Percentiles rank a stretch among this genome's conserved stretches.
Evolutionary conservation across 2,113 vertebrate species (phyloP).

Genomic region (Collichthys lucidus): DNA sequence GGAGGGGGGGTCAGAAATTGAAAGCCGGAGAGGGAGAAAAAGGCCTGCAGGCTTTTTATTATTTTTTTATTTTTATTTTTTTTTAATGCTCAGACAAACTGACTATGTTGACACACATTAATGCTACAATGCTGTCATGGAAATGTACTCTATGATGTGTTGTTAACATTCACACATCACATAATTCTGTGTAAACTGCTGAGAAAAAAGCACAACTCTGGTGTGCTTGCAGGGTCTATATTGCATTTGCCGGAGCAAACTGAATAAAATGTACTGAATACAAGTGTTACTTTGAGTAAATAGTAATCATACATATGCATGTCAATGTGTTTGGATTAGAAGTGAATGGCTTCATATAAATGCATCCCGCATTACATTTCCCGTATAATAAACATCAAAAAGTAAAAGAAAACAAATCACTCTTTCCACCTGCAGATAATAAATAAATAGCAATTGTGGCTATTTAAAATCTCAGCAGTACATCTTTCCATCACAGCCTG

Average conservation of each 20-base stretch:
- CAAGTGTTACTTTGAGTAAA: background rate
- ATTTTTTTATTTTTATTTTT: background rate
- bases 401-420: background rate
- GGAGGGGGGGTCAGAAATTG: conserved; percentile 64
- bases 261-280: conserved; percentile 7
- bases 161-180: conserved; percentile 66
- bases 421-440: background rate
- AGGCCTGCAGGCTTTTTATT: conserved; percentile 67
- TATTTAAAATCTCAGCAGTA: background rate
- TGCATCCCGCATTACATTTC: background rate
- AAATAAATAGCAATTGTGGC: background rate
- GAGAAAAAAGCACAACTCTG: conserved; percentile 30
- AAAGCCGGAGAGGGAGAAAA: conserved; percentile 67
- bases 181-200: conserved; percentile 62
- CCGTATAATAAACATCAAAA: background rate
- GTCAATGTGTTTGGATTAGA: background rate
- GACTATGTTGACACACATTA: conserved; percentile 76
- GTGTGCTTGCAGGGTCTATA: conserved; percentile 7
- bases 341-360: background rate
- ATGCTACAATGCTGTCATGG: conserved; percentile 67
- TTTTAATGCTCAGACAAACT: conserved; percentile 55
- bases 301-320: background rate
- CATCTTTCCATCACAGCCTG: background rate
- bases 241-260: conserved; percentile 17
- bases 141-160: conserved; percentile 67